phyloP scores from a whole-genome alignment of 2,797 vertebrate species.

The Danio jaintianensis region DNA sequence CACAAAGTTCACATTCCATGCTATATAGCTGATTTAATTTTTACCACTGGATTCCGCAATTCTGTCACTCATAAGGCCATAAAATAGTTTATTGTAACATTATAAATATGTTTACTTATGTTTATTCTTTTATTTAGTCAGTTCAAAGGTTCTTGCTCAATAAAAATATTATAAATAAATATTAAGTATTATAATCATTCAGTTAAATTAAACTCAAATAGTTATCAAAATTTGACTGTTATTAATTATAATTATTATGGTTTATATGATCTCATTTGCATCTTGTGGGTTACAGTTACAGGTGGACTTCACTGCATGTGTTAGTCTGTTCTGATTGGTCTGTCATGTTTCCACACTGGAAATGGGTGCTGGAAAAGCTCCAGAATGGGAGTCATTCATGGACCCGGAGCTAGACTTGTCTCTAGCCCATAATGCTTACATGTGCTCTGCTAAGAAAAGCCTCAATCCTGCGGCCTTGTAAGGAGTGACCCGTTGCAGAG shows the following conservation, averaged over 20 bases:
- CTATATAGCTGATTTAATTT: too few species aligned
- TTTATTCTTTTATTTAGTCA: too few species aligned
- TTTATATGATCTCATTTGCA: neutral
- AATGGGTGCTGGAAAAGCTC: conserved; percentile 8
- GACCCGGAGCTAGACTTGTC: conserved; percentile 30
- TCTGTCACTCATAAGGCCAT: too few species aligned
- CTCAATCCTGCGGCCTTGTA: conserved; percentile 71
- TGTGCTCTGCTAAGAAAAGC: conserved; percentile 74
- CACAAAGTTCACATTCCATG: too few species aligned
- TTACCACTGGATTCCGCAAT: too few species aligned
- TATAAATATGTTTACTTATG: too few species aligned
- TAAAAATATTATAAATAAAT: too few species aligned
- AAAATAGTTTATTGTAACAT: too few species aligned
- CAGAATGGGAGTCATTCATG: neutral
- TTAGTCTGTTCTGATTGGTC: neutral
- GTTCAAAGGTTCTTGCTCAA: too few species aligned
- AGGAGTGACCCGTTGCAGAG: conserved; percentile 58
- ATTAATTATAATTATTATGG: neutral
- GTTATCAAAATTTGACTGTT: neutral
- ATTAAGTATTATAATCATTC: too few species aligned
- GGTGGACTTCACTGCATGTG: neutral
- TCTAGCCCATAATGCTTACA: conserved; percentile 66
- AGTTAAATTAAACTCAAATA: too few species aligned
- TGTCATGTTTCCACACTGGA: neutral
- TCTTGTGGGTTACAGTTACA: neutral